Evolutionary conservation across 2,113 vertebrate species (phyloP).

Genomic region (Eptatretus burgeri): DNA sequence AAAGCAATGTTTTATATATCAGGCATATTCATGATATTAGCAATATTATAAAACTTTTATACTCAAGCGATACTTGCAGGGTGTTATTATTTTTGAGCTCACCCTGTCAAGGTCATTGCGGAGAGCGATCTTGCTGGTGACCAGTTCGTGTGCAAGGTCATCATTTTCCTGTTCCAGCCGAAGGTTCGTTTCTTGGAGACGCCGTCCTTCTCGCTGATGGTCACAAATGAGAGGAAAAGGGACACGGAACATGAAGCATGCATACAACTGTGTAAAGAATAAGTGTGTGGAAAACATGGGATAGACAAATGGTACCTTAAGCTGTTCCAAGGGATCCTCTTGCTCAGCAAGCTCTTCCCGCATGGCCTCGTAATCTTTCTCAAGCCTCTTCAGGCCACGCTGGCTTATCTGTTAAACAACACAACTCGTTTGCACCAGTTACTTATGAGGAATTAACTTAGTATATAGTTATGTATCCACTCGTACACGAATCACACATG

Average conservation of each 20-base stretch:
- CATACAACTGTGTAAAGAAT: neutral
- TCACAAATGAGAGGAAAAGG: neutral
- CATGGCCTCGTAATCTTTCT: constrained; percentile 79
- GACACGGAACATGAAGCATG: neutral
- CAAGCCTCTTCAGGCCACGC: constrained; percentile 90
- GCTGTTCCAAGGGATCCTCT: constrained; percentile 78
- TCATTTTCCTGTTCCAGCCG: constrained; percentile 91
- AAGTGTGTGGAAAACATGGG: neutral
- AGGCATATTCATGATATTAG: too few species aligned
- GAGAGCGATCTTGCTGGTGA: constrained; percentile 93
- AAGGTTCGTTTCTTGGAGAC: constrained; percentile 92
- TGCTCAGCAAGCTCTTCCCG: constrained; percentile 85
- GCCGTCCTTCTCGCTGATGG: constrained; percentile 55
- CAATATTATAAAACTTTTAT: too few species aligned
- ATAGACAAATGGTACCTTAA: constrained; percentile 28
- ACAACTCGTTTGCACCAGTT: too few species aligned
- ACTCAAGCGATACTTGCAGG: too few species aligned
- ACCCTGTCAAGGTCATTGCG: constrained; percentile 86
- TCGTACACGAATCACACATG: too few species aligned
- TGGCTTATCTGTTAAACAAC: constrained; percentile 50
- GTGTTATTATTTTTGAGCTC: constrained; percentile 14
- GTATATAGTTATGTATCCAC: too few species aligned
- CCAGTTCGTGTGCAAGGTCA: constrained; percentile 79
- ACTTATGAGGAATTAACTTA: too few species aligned
- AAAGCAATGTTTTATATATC: too few species aligned